A percentile compares a stretch with the other conserved stretches of the same genome.
Conservation (phyloP, 2,888 invertebrate genomes). For the Netelia fuscicornis region DNA sequence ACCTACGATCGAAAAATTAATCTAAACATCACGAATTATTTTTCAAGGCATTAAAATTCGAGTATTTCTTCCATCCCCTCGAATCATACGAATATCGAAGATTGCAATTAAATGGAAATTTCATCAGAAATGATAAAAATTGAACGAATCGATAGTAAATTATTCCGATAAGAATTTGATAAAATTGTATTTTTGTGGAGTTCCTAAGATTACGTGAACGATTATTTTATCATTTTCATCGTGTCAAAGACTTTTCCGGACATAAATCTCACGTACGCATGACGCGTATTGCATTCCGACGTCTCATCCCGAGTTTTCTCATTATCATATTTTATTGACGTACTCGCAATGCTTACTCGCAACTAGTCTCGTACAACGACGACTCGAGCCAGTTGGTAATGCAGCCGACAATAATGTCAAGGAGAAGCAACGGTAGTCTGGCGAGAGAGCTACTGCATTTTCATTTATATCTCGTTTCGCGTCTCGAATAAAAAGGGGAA, state of each 20-base stretch:
- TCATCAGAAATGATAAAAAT: too few relatives aligned
- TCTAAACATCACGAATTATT: neutral
- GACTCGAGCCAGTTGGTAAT: constrained; percentile 3
- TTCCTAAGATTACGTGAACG: constrained; percentile 4
- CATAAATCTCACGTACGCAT: constrained; percentile 31
- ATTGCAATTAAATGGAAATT: too few relatives aligned
- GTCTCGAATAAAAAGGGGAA: neutral
- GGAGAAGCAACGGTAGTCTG: constrained; percentile 71
- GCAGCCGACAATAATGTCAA: constrained; percentile 71
- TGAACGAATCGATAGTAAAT: too few relatives aligned
- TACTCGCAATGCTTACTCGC: neutral
- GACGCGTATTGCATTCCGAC: neutral
- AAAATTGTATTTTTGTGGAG: neutral
- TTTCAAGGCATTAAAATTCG: neutral
- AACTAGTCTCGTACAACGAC: constrained; percentile 16
- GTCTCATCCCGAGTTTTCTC: constrained; percentile 12
- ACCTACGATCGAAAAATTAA: neutral
- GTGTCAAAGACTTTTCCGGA: constrained; percentile 32
- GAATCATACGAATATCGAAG: too few relatives aligned
- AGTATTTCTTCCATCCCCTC: too few relatives aligned
- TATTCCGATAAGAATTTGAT: neutral
- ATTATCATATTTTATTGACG: constrained; percentile 32
- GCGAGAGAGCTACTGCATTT: constrained; percentile 51
- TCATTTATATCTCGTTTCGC: constrained; percentile 54
- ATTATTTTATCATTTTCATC: constrained; percentile 12